Evolutionary conservation across 2,113 vertebrate species (phyloP).

Genomic region (Ophiodon elongatus): DNA sequence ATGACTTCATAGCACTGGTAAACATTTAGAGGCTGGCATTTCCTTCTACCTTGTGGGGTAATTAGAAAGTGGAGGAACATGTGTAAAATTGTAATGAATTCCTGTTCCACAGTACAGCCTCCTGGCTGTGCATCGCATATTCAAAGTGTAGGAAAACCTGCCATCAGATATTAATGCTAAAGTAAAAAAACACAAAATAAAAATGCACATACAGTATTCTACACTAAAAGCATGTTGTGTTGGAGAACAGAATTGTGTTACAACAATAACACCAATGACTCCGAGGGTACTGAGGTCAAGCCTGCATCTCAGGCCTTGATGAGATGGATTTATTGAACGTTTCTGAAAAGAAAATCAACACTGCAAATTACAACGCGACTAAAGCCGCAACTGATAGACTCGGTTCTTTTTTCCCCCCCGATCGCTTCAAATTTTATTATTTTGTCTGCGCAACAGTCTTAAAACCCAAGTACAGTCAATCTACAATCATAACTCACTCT

Average conservation of each 20-base stretch:
- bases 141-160: constrained; percentile 24
- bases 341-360: constrained; percentile 24
- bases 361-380: constrained; percentile 15
- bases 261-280: constrained; percentile 14
- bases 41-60: constrained; percentile 68
- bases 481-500: not conserved
- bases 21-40: constrained; percentile 74
- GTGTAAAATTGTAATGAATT: constrained; percentile 79
- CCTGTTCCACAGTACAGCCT: constrained; percentile 59
- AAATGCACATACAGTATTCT: not conserved
- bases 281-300: constrained; percentile 21
- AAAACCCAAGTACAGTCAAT: not conserved
- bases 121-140: constrained; percentile 44
- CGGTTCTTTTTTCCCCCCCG: not conserved
- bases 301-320: constrained; percentile 24
- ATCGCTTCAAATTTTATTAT: not conserved
- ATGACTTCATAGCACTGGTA: constrained; percentile 67
- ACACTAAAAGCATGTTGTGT: not conserved
- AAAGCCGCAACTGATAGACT: not conserved
- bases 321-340: constrained; percentile 48
- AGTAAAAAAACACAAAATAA: not conserved
- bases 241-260: not conserved
- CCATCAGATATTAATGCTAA: constrained; percentile 25
- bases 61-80: constrained; percentile 71
- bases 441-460: not conserved